phyloP scores from a whole-genome alignment of 2,888 invertebrate species.

The Hirtodrosophila cameraria region DNA sequence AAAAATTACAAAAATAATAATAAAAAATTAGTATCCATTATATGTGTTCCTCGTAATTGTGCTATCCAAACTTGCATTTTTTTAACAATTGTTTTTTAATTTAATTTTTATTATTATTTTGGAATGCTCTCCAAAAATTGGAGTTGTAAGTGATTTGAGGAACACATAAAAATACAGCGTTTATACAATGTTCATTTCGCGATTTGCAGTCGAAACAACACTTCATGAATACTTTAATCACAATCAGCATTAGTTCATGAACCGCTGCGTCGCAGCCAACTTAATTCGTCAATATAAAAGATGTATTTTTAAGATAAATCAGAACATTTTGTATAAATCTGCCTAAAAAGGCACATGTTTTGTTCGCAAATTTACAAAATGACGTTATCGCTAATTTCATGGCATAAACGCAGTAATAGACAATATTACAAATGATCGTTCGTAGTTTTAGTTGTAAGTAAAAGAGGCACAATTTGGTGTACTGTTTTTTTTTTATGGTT shows the following conservation, averaged over 20 bases:
- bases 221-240: too few species aligned
- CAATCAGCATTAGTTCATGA: too few species aligned
- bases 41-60: constrained; percentile 26
- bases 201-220: too few species aligned
- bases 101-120: constrained; percentile 3
- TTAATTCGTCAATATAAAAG: too few species aligned
- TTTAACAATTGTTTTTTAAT: constrained; percentile 1
- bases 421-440: constrained; percentile 40
- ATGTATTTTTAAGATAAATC: too few species aligned
- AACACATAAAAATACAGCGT: constrained; percentile 11
- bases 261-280: too few species aligned
- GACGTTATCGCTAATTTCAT: too few species aligned
- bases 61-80: constrained; percentile 23
- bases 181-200: too few species aligned
- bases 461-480: constrained; percentile 53
- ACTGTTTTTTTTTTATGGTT: constrained; percentile 10
- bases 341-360: too few species aligned
- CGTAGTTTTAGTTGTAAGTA: constrained; percentile 46
- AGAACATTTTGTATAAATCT: too few species aligned
- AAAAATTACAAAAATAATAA: constrained; percentile 18
- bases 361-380: too few species aligned
- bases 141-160: constrained; percentile 7
- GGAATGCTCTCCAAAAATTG: constrained; percentile 24
- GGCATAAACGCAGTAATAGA: constrained; percentile 1
- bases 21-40: constrained; percentile 13